phyloP scores from a whole-genome alignment of 2,888 invertebrate species.

The Pandemis corylana region DNA sequence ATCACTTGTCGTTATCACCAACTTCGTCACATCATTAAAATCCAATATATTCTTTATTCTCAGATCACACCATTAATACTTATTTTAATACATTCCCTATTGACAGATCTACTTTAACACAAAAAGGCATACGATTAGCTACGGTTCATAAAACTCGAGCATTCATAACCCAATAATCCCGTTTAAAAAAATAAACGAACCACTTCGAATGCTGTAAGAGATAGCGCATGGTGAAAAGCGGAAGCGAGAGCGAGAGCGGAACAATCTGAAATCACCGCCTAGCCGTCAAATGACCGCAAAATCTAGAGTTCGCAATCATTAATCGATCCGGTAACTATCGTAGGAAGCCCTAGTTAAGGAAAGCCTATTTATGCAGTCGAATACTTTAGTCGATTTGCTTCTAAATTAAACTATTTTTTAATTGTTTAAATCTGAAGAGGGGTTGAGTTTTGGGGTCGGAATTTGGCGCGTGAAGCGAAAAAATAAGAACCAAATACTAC shows the following conservation, averaged over 20 bases:
- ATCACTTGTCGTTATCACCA: not conserved
- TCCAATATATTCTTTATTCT: slow-evolving; percentile 26
- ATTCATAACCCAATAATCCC: slow-evolving; percentile 75
- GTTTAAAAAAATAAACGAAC: slow-evolving; percentile 67
- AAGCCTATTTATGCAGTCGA: no score
- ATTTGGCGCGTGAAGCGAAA: no score
- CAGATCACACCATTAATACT: slow-evolving; percentile 37
- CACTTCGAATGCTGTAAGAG: slow-evolving; percentile 47
- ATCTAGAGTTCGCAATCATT: no score
- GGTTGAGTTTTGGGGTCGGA: no score
- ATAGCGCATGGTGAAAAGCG: slow-evolving; percentile 1
- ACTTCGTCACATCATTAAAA: slow-evolving; percentile 16
- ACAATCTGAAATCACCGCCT: not conserved
- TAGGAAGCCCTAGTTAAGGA: no score
- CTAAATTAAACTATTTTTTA: no score
- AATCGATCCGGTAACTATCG: no score
- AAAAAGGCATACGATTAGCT: slow-evolving; percentile 70
- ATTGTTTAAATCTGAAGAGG: no score
- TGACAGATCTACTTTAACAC: slow-evolving; percentile 65
- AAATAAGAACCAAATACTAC: no score
- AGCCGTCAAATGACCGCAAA: not conserved
- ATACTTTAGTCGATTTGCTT: no score
- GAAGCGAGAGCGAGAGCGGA: not conserved
- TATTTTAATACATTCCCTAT: slow-evolving; percentile 41
- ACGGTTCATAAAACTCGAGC: slow-evolving; percentile 68